Evolutionary conservation across 2,888 invertebrate genomes (phyloP).

Genomic region (Steinernema carpocapsae): DNA sequence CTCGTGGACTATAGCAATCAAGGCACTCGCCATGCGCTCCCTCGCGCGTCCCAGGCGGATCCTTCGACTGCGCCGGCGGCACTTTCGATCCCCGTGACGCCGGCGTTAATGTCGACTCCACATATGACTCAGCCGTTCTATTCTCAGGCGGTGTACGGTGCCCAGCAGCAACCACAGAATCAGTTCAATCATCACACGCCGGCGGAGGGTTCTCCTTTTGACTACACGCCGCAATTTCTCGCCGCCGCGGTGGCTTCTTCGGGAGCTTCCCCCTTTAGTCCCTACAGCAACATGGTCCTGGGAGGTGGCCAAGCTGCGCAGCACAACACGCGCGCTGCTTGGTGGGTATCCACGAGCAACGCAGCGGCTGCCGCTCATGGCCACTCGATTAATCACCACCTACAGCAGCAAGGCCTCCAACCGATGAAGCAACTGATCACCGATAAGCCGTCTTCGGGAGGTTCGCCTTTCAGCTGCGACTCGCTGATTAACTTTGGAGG

Average conservation of each 20-base stretch:
- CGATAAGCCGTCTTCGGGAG: slow-evolving; percentile 19
- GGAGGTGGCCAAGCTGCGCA: neutral
- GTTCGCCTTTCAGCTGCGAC: slow-evolving; percentile 32
- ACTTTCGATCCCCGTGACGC: slow-evolving; percentile 34
- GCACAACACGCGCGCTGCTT: neutral
- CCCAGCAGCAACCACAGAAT: slow-evolving; percentile 5
- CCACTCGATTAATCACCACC: slow-evolving; percentile 20
- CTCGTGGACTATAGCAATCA: slow-evolving; percentile 53
- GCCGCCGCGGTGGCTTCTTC: slow-evolving; percentile 42
- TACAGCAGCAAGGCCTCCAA: slow-evolving; percentile 26
- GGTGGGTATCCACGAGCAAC: slow-evolving; percentile 19
- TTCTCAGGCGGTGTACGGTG: slow-evolving; percentile 40
- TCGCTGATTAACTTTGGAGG: slow-evolving; percentile 25
- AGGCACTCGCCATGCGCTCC: slow-evolving; percentile 13
- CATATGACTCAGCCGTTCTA: slow-evolving; percentile 45
- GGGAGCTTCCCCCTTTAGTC: slow-evolving; percentile 22
- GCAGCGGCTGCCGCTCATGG: neutral
- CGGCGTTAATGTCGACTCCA: slow-evolving; percentile 28
- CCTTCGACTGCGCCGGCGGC: slow-evolving; percentile 35
- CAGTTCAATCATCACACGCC: neutral
- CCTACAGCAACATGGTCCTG: slow-evolving; percentile 21
- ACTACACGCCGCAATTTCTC: slow-evolving; percentile 61
- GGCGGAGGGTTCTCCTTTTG: slow-evolving; percentile 39
- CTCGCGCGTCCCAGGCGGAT: slow-evolving; percentile 24
- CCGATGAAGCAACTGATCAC: slow-evolving; percentile 27